Evolutionary conservation across 2,113 vertebrate genomes (phyloP).

Genomic region (Bos taurus): ARS-UCD2.0 NC_037341.1:77878001-77878500

Average conservation of each 20-base stretch:
- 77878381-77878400: neutral
- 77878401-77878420: neutral
- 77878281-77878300: neutral
- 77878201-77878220: neutral
- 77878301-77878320: neutral
- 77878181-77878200: neutral
- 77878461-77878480: neutral
- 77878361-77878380: neutral
- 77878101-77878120: neutral
- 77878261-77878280: neutral
- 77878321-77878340: neutral
- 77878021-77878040: neutral
- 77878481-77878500: neutral
- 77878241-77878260: neutral
- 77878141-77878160: neutral
- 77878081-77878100: neutral
- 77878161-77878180: neutral
- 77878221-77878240: neutral
- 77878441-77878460: neutral
- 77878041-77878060: neutral
- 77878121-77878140: neutral
- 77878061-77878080: accelerated
- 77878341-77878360: neutral
- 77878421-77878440: neutral
- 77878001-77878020: neutral